These are phyloP conservation scores for Wiebesia pumilae DNA, from an alignment of 1,140 invertebrate species.

Conservation along the genomic window DNA sequence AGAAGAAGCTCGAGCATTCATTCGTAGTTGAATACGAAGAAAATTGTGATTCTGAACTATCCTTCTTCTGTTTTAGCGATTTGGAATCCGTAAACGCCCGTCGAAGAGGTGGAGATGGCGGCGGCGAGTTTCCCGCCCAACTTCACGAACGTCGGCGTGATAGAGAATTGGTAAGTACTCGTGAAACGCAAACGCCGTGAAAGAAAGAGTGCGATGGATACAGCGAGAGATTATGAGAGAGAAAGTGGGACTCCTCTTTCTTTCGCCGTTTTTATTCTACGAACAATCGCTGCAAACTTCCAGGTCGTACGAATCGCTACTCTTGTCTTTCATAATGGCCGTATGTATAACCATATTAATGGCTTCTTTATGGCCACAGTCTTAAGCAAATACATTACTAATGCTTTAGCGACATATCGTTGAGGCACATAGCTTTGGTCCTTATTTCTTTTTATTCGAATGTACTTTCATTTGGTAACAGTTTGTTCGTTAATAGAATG, in stretches of 20 bases:
- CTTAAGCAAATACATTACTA: slow-evolving; percentile 1
- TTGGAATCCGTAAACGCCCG: slow-evolving; percentile 61
- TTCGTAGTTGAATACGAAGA: not conserved
- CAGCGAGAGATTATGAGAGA: not conserved
- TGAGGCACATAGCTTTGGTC: not conserved
- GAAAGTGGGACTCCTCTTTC: not conserved
- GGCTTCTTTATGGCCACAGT: not conserved
- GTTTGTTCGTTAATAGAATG: not conserved
- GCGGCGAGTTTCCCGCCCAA: slow-evolving; percentile 72
- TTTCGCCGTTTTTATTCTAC: not conserved
- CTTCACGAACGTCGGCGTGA: slow-evolving; percentile 72
- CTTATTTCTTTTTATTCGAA: not conserved
- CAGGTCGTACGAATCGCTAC: not conserved
- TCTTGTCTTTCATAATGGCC: not conserved
- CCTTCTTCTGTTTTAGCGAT: slow-evolving; percentile 59
- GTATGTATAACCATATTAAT: not conserved
- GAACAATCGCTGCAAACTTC: slow-evolving; percentile 2
- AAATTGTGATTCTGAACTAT: not conserved
- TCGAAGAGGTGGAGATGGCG: slow-evolving; percentile 68
- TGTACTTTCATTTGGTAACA: not conserved
- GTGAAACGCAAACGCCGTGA: not conserved
- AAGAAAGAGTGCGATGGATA: too few relatives aligned
- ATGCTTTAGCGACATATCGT: not conserved
- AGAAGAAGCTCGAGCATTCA: too few relatives aligned
- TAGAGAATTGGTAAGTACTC: slow-evolving; percentile 72